A percentile compares a stretch with the other conserved stretches of the same genome.
Conservation (phyloP, 2,888 invertebrate genomes). For the Chirona hameri region DNA sequence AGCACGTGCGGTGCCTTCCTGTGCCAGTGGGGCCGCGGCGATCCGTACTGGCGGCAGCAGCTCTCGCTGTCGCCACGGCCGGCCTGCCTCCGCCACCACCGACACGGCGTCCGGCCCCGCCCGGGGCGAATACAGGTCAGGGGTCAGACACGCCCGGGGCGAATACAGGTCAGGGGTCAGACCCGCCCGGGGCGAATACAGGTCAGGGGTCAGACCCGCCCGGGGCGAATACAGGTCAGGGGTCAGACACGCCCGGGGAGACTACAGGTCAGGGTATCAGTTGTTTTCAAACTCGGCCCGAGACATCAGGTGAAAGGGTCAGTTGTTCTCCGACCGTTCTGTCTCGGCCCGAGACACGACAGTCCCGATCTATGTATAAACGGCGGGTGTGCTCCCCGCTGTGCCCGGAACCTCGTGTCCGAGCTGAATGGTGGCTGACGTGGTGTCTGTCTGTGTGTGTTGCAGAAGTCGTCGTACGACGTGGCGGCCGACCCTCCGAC, state of each 20-base stretch:
- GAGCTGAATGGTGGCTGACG: neutral
- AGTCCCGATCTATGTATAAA: too few relatives aligned
- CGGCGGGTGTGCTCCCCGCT: too few relatives aligned
- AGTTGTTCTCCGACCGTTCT: too few relatives aligned
- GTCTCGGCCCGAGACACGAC: too few relatives aligned
- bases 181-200: too few relatives aligned
- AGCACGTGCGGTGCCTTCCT: neutral
- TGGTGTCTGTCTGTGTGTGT: too few relatives aligned
- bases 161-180: neutral
- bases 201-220: too few relatives aligned
- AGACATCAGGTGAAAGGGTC: too few relatives aligned
- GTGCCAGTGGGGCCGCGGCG: neutral
- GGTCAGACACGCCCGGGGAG: too few relatives aligned
- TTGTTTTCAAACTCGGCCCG: too few relatives aligned
- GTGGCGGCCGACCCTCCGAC: conserved; percentile 1
- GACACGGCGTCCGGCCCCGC: neutral
- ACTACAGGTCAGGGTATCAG: too few relatives aligned
- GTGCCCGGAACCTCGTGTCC: neutral
- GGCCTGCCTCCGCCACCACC: neutral
- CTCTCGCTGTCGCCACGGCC: neutral
- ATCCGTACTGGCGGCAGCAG: neutral
- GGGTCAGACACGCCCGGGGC: neutral
- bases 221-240: too few relatives aligned
- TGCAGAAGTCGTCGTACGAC: neutral
- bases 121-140: neutral